A percentile compares a stretch with the other conserved stretches of the same genome.
These are phyloP conservation scores for Cephonodes hylas DNA, from an alignment of 2,888 invertebrate genomes.

Conservation along the genomic window DNA sequence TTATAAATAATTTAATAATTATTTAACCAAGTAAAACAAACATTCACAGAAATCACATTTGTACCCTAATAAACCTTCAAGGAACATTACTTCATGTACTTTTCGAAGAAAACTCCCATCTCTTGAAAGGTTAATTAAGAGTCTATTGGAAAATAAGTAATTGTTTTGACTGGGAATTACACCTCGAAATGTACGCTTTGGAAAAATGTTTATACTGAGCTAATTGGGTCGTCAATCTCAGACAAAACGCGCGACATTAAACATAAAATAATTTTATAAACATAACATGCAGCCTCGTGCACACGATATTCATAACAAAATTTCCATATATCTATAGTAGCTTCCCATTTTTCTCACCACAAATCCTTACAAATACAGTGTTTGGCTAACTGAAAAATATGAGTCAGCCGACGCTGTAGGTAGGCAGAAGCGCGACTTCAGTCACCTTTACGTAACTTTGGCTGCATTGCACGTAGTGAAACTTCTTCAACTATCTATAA, in stretches of 20 bases:
- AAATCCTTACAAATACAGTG: conserved; percentile 16
- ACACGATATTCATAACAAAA: not conserved
- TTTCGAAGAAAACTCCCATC: no score
- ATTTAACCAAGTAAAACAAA: no score
- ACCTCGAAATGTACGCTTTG: not conserved
- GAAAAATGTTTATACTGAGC: not conserved
- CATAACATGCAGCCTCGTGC: not conserved
- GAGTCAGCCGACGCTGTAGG: not conserved
- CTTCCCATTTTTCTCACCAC: conserved; percentile 12
- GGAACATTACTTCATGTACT: no score
- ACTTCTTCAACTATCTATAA: conserved; percentile 4
- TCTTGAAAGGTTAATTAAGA: no score
- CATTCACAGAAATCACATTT: no score
- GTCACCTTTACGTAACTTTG: conserved; percentile 7
- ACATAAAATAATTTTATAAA: not conserved
- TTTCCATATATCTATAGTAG: not conserved
- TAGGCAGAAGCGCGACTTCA: conserved; percentile 9
- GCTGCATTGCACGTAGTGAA: conserved; percentile 8
- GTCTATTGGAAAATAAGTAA: no score
- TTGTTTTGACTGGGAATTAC: not conserved
- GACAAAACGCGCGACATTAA: not conserved
- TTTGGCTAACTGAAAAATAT: conserved; percentile 7
- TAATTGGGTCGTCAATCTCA: not conserved
- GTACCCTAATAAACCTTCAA: no score
- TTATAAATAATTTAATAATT: no score